A percentile compares a stretch with the other conserved stretches of the same genome.
These are phyloP conservation scores for Drosophila pachea DNA, from an alignment of 1,140 invertebrate species.

Conservation along the genomic window DNA sequence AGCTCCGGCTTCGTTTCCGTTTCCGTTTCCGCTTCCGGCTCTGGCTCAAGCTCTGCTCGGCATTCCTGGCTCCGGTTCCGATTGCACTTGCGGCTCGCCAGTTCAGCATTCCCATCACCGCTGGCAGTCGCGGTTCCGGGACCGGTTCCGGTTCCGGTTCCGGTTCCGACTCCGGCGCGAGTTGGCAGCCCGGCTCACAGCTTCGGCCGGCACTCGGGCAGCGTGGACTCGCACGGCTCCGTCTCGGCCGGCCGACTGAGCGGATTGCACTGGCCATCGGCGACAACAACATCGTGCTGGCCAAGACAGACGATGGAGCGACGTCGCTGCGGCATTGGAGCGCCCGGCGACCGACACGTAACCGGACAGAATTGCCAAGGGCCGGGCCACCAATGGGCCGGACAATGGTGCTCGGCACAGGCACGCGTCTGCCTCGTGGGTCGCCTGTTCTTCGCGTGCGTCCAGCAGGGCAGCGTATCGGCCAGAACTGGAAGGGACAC, in stretches of 20 bases:
- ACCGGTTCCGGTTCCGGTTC: conserved; percentile 1
- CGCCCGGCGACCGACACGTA: conserved; percentile 80
- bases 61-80: neutral
- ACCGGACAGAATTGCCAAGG: conserved; percentile 91
- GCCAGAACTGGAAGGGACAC: conserved; percentile 79
- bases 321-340: conserved; percentile 81
- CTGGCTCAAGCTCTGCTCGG: no score
- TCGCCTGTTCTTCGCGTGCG: conserved; percentile 81
- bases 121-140: neutral
- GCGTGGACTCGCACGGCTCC: conserved; percentile 81
- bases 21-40: no score
- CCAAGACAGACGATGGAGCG: conserved; percentile 88
- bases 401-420: conserved; percentile 87
- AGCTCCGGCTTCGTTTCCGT: no score
- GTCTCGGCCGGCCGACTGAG: conserved; percentile 82
- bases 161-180: neutral
- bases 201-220: conserved; percentile 80
- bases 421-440: conserved; percentile 82
- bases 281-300: conserved; percentile 84
- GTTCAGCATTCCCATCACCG: no score
- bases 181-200: conserved; percentile 47
- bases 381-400: conserved; percentile 88
- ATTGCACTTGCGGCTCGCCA: neutral
- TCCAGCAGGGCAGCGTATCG: conserved; percentile 84
- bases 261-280: conserved; percentile 84